phyloP scores from a whole-genome alignment of 2,113 vertebrate genomes.

The Oceanodroma tethys region DNA sequence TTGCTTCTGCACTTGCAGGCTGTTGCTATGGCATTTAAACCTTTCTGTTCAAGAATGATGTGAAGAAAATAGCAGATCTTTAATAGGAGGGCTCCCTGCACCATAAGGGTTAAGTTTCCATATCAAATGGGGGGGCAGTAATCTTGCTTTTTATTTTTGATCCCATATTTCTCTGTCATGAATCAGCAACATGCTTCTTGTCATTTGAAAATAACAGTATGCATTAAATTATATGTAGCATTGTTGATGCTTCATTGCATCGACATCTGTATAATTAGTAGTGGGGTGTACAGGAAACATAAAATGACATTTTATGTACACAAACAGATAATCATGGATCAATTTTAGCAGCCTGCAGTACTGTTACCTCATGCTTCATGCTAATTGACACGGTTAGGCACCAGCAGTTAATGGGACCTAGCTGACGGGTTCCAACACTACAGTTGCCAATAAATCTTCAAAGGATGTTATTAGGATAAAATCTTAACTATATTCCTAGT shows the following conservation, averaged over 20 bases:
- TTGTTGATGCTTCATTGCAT: neutral
- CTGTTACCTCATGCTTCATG: neutral
- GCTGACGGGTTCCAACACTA: neutral
- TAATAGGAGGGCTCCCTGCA: neutral
- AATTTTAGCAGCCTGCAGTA: neutral
- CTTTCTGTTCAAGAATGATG: neutral
- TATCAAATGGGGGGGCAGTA: no score
- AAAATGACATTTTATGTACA: neutral
- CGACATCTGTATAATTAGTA: neutral
- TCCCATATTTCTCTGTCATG: neutral
- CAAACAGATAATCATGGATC: neutral
- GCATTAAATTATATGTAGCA: neutral
- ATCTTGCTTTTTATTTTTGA: neutral
- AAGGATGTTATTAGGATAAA: neutral
- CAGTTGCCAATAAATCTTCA: neutral
- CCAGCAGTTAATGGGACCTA: neutral
- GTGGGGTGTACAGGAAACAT: neutral
- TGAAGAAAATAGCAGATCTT: neutral
- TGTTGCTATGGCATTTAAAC: conserved; percentile 54
- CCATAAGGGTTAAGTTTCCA: neutral
- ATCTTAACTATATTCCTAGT: neutral
- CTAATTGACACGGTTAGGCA: neutral
- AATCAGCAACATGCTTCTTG: neutral
- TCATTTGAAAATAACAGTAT: neutral
- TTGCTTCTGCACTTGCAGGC: neutral